phyloP scores from a whole-genome alignment of 2,888 invertebrate species.

The Tiphia femorata region DNA sequence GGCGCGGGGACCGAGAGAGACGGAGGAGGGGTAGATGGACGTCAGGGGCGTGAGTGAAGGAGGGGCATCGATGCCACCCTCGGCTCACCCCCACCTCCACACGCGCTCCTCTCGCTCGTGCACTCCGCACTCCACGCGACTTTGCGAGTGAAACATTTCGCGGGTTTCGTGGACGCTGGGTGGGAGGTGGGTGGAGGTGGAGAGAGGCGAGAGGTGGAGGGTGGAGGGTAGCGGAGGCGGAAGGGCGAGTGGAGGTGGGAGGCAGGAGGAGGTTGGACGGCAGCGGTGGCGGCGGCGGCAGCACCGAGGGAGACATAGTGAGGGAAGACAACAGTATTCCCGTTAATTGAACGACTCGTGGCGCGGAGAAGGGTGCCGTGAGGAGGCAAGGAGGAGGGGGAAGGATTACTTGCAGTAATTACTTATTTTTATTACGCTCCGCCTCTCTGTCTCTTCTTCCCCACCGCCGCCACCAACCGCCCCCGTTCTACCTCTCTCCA shows the following conservation, averaged over 20 bases:
- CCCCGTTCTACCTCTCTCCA: neutral
- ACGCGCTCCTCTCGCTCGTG: conserved; percentile 13
- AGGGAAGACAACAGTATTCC: conserved; percentile 61
- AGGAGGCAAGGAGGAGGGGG: conserved; percentile 36
- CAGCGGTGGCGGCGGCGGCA: conserved; percentile 18
- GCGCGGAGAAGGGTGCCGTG: conserved; percentile 36
- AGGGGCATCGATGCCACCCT: conserved; percentile 45
- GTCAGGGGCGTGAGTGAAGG: conserved; percentile 56
- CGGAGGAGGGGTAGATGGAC: conserved; percentile 43
- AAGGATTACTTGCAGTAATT: conserved; percentile 67
- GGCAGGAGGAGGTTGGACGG: conserved; percentile 8
- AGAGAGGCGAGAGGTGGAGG: conserved; percentile 27
- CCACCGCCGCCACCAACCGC: neutral
- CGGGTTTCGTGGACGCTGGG: conserved; percentile 58
- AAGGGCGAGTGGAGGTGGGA: too few species aligned
- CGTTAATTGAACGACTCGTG: conserved; percentile 52
- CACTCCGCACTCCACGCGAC: conserved; percentile 48
- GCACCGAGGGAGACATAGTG: conserved; percentile 46
- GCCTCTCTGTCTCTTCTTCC: conserved; percentile 42
- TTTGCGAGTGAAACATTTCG: conserved; percentile 64
- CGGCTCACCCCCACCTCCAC: neutral
- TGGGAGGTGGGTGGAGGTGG: conserved; percentile 16
- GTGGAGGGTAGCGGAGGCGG: too few species aligned
- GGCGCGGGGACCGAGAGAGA: too few species aligned
- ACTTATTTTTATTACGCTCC: conserved; percentile 68